These are phyloP conservation scores for Drosophila tani DNA, from an alignment of 1,140 invertebrate genomes.

Conservation along the genomic window DNA sequence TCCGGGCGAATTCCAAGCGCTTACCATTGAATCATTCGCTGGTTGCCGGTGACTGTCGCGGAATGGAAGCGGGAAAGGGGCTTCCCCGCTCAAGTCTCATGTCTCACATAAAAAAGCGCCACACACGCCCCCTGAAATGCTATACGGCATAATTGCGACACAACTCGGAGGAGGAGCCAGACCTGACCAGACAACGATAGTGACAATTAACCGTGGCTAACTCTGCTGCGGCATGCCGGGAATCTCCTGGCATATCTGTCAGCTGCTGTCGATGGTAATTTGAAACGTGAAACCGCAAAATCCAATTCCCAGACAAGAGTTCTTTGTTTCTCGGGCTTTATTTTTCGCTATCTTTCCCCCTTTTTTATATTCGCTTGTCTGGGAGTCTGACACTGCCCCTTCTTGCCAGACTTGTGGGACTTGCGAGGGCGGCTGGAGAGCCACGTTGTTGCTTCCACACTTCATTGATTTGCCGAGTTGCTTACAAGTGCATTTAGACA, in stretches of 20 bases:
- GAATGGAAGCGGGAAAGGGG: background rate
- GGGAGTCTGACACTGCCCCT: conserved; percentile 9
- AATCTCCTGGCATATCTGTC: conserved; percentile 51
- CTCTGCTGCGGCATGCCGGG: conserved; percentile 43
- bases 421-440: conserved; percentile 28
- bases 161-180: conserved; percentile 19
- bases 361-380: conserved; percentile 32
- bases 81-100: background rate
- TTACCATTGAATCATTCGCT: conserved; percentile 54
- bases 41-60: conserved; percentile 13
- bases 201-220: conserved; percentile 80
- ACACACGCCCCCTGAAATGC: conserved; percentile 62
- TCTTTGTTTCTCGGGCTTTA: conserved; percentile 41
- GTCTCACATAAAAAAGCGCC: conserved; percentile 18
- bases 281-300: conserved; percentile 82
- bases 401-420: background rate
- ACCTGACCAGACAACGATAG: conserved; percentile 62
- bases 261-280: conserved; percentile 81
- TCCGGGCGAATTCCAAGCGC: conserved; percentile 51
- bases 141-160: conserved; percentile 67
- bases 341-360: conserved; percentile 32
- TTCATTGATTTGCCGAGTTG: conserved; percentile 81
- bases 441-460: conserved; percentile 68
- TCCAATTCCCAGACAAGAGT: conserved; percentile 80
- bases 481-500: conserved; percentile 84